Evolutionary conservation across 2,888 invertebrate genomes (phyloP).

Genomic region (Cyaniris semiargus): DNA sequence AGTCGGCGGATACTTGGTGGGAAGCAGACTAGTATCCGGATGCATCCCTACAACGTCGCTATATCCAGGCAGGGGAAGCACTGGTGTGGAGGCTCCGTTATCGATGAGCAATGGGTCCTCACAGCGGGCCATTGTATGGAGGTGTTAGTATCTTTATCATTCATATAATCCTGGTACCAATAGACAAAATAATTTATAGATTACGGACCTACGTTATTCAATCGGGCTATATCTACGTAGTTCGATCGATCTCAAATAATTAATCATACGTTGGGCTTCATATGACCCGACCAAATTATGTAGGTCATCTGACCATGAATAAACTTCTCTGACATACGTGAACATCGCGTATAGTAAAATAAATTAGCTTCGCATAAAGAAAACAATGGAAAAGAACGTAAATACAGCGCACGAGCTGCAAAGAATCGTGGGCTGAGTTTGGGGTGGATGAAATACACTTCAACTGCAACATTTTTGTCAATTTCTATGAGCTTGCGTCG

Average conservation of each 20-base stretch:
- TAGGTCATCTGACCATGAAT: too few relatives aligned
- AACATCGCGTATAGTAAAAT: too few relatives aligned
- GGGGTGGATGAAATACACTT: not conserved
- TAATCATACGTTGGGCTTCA: too few relatives aligned
- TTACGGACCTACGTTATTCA: too few relatives aligned
- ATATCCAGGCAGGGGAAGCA: constrained; percentile 66
- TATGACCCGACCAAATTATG: too few relatives aligned
- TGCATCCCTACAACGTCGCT: constrained; percentile 74
- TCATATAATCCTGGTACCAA: not conserved
- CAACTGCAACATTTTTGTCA: not conserved
- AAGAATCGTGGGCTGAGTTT: not conserved
- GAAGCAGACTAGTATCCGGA: constrained; percentile 70
- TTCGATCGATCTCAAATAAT: too few relatives aligned
- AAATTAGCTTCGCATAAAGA: too few relatives aligned
- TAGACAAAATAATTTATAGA: too few relatives aligned
- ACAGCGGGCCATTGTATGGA: constrained; percentile 74
- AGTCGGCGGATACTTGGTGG: constrained; percentile 70
- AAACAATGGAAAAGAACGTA: too few relatives aligned
- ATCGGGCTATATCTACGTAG: too few relatives aligned
- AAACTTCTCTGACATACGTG: too few relatives aligned
- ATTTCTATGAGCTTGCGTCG: not conserved
- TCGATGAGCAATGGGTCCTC: constrained; percentile 75
- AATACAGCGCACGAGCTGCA: not conserved
- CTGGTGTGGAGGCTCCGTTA: constrained; percentile 73
- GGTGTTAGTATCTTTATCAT: constrained; percentile 54